These are phyloP conservation scores for Chloebia gouldiae DNA, from an alignment of 2,113 vertebrate genomes.

Conservation along the genomic window DNA sequence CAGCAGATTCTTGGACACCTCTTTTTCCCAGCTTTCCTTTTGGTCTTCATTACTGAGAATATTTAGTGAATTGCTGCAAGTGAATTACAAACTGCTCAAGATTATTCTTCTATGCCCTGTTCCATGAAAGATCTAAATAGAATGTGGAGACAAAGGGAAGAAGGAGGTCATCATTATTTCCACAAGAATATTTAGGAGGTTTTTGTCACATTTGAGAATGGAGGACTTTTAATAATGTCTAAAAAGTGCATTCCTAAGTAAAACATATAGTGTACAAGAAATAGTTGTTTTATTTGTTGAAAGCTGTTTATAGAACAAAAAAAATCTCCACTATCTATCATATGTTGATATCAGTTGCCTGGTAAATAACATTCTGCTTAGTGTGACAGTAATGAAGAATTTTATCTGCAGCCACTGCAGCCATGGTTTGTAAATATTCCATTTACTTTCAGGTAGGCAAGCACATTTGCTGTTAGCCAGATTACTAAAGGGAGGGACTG, in stretches of 20 bases:
- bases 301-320: conserved; percentile 33
- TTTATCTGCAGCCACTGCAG: conserved; percentile 35
- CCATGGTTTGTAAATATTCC: conserved; percentile 39
- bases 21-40: not conserved
- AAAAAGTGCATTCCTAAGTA: conserved; percentile 31
- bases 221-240: not conserved
- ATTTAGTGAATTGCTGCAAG: conserved; percentile 19
- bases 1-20: not conserved
- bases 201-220: conserved; percentile 9
- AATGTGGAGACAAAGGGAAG: not conserved
- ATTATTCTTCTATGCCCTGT: not conserved
- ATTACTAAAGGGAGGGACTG: not conserved
- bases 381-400: conserved; percentile 34
- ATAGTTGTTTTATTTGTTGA: conserved; percentile 13
- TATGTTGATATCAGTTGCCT: conserved; percentile 25
- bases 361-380: conserved; percentile 29
- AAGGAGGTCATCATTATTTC: not conserved
- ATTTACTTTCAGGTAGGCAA: not conserved
- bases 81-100: conserved; percentile 33
- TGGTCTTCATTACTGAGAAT: conserved; percentile 21
- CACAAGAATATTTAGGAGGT: not conserved
- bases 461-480: not conserved
- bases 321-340: not conserved
- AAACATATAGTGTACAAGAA: not conserved
- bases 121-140: not conserved